These are phyloP conservation scores for Cyphomyrus discorhynchus DNA, from an alignment of 2,113 vertebrate species.

Conservation along the genomic window DNA sequence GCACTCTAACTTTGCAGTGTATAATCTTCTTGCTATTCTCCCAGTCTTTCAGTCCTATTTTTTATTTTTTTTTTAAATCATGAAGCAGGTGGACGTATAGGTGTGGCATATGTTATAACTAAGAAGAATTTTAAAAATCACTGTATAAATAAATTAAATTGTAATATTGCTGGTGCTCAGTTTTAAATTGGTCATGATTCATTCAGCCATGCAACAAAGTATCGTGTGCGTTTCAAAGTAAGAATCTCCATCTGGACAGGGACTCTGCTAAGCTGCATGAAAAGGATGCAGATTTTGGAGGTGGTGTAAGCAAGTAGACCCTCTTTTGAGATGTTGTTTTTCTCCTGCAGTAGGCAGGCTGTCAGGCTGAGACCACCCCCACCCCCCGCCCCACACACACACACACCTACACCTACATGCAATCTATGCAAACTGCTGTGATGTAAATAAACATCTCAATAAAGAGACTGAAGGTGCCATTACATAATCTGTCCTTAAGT, in stretches of 20 bases:
- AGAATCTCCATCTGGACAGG: background rate
- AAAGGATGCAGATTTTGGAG: background rate
- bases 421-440: constrained; percentile 44
- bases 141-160: background rate
- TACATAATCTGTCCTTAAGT: background rate
- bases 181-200: background rate
- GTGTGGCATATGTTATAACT: background rate
- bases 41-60: background rate
- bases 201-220: background rate
- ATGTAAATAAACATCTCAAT: constrained; percentile 60
- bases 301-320: background rate
- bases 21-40: background rate
- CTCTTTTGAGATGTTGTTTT: constrained; percentile 27
- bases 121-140: background rate
- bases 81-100: background rate
- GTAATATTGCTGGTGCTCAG: background rate
- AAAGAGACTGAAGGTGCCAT: constrained; percentile 27
- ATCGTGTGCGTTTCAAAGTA: background rate
- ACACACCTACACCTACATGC: constrained; percentile 15
- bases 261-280: background rate
- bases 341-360: constrained; percentile 41
- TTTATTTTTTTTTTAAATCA: background rate
- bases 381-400: constrained; percentile 6
- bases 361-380: constrained; percentile 37
- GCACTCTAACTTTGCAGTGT: background rate